Evolutionary conservation across 2,113 vertebrate genomes (phyloP).

Genomic region (Lipophrys pholis): DNA sequence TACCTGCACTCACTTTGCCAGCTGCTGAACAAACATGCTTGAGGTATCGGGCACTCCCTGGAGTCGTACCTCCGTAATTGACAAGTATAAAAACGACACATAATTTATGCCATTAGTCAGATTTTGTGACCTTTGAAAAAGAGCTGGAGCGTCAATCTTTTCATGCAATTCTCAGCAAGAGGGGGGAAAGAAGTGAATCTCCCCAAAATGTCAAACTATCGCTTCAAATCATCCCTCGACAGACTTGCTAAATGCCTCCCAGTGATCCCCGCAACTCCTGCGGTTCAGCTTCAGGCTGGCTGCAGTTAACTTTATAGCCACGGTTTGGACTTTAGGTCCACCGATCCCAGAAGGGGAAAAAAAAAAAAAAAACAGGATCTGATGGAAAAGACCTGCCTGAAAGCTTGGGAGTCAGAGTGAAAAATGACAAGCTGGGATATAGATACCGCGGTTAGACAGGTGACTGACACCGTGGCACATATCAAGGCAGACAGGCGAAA

Average conservation of each 20-base stretch:
- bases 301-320: background rate
- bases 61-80: no score
- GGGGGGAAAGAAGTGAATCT: background rate
- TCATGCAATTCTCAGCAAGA: no score
- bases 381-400: conserved; percentile 28
- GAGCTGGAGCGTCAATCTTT: background rate
- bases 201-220: conserved; percentile 5
- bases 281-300: background rate
- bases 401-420: conserved; percentile 19
- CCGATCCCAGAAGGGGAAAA: background rate
- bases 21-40: no score
- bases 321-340: background rate
- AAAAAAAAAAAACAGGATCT: conserved; percentile 5
- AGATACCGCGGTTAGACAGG: conserved; percentile 32
- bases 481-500: conserved; percentile 44
- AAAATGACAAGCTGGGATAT: conserved; percentile 8
- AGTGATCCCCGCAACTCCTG: background rate
- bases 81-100: background rate
- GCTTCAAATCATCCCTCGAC: conserved; percentile 17
- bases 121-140: background rate
- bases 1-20: no score
- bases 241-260: conserved; percentile 5
- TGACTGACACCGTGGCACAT: conserved; percentile 44
- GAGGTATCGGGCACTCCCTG: no score
- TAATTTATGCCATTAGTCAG: background rate